phyloP scores from a whole-genome alignment of 2,113 vertebrate species.

The Corythaixoides concolor region DNA sequence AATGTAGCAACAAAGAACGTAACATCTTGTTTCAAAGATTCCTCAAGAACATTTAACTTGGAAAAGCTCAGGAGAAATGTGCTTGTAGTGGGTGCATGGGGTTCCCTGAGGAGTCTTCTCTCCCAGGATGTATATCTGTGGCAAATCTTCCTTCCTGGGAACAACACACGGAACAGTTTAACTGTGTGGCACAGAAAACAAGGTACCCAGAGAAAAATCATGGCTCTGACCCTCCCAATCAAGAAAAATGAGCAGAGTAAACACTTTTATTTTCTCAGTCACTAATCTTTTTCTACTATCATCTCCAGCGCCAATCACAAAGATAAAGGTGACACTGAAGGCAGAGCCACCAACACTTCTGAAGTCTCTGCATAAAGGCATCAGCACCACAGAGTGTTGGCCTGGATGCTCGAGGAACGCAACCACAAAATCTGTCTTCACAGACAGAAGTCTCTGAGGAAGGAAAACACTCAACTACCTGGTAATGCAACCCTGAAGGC shows the following conservation, averaged over 20 bases:
- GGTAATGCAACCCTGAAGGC: rapidly evolving
- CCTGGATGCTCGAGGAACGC: not conserved
- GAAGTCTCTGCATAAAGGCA: not conserved
- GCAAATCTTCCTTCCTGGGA: not conserved
- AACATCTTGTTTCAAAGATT: not conserved
- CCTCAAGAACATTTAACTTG: not conserved
- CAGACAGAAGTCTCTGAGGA: not conserved
- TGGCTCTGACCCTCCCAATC: not conserved
- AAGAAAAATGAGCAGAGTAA: not conserved
- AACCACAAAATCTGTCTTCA: not conserved
- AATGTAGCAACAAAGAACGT: not conserved
- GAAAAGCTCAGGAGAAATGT: not conserved
- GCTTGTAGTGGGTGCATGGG: not conserved
- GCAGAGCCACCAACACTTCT: not conserved
- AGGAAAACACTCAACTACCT: not conserved
- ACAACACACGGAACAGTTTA: not conserved
- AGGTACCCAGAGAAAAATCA: not conserved
- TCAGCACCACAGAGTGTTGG: not conserved
- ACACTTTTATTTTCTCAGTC: not conserved
- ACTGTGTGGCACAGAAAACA: not conserved
- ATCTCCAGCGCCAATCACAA: not conserved
- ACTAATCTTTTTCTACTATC: not conserved
- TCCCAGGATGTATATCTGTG: not conserved
- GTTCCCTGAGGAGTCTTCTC: not conserved
- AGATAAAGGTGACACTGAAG: not conserved